phyloP scores from a whole-genome alignment of 2,797 vertebrate species.

The Acropternis orthonyx region DNA sequence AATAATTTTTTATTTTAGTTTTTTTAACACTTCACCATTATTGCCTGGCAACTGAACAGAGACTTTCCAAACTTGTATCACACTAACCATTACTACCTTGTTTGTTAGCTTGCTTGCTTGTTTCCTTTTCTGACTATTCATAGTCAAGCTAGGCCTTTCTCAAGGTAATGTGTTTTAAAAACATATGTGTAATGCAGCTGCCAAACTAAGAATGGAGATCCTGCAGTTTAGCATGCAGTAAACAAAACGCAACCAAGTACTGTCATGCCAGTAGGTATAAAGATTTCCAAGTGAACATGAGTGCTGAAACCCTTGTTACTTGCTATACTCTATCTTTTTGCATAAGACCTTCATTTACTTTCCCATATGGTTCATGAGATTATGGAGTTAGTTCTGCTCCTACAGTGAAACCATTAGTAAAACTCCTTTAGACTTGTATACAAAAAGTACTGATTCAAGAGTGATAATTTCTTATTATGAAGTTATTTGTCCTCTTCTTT shows the following conservation, averaged over 20 bases:
- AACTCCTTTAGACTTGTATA: neutral
- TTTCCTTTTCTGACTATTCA: neutral
- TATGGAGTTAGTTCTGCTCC: neutral
- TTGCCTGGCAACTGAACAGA: neutral
- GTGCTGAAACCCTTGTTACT: neutral
- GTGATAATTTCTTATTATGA: neutral
- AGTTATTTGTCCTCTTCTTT: neutral
- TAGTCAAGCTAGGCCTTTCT: neutral
- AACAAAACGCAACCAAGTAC: conserved; percentile 13
- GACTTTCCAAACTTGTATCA: neutral
- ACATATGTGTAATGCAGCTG: neutral
- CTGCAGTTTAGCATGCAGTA: neutral
- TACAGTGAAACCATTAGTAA: neutral
- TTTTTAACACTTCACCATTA: neutral
- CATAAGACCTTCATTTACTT: neutral
- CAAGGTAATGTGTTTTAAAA: neutral
- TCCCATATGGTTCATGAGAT: neutral
- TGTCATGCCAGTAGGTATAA: neutral
- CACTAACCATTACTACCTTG: neutral
- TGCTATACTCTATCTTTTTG: neutral
- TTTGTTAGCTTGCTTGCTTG: neutral
- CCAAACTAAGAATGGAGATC: neutral
- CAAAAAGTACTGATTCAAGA: neutral
- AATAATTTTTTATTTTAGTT: neutral
- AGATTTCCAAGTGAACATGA: neutral